Evolutionary conservation across 2,113 vertebrate species (phyloP), one percentile per base, ranked within the genome.

Genomic region (Colinus virginianus): DNA sequence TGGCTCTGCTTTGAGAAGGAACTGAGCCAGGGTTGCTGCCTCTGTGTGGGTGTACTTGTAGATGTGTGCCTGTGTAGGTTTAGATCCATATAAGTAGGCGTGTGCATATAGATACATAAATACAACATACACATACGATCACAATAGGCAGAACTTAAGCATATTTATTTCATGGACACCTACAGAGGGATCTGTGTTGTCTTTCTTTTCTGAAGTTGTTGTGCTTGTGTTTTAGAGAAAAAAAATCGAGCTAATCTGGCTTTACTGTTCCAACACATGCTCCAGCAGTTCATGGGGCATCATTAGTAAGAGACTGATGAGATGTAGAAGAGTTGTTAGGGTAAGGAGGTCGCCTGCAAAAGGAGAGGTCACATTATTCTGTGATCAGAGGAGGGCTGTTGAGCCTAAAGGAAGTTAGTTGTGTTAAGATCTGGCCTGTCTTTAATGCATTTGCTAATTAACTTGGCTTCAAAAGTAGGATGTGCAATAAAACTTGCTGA

Each of bases 1-100:
- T 59, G 62, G 23, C 13, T 43, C 17, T 61, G n/a, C 7, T 0
- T 38, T 7, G 0, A 15, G 20, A 48, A 13, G 36, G 42, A 63
- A 9, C 18, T 25, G 21, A 53, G 49, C 28, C 63, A 46, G 26
- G n/a, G n/a, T 46, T 79, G 23, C 21, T 78, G 5, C 43, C 18
- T 32, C 9, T 43, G 1, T 32, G 4, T 56, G 1, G 30, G 6
- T 46, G 7, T n/a, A 2, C 23, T 19, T 25, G 30, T 55, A 18
- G 26, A 55, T 32, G 16, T 32, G 28, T 30, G 53, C 17, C 26
- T 55, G 26, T 55, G 17, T 30, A 55, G 51, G 4, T 53, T 26
- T 28, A 26, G 23, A 53, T 55, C 15, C 26, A 55, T 28, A 17
- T 28, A 30, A 30, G 51, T 30, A 53, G 26, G 51, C 8, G 8